Base-by-base conservation (phyloP, 2,113 vertebrate species). In the Scalopus aquaticus region DNA sequence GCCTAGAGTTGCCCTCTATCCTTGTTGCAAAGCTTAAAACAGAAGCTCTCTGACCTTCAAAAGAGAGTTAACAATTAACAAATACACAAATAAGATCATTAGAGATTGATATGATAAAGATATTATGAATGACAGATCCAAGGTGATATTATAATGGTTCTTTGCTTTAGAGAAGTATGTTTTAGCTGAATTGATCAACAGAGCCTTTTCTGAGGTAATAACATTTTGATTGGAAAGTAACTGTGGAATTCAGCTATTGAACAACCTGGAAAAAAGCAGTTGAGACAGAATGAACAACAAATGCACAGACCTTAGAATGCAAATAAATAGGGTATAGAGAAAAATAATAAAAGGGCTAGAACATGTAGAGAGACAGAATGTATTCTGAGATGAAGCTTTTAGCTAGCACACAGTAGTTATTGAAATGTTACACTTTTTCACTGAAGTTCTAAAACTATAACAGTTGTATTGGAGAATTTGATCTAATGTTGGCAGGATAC, bases 391-490 rank as follows among this genome's bases (percentile, higher is more conserved):
- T 51, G 35, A 64, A 87, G n/a, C 15, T 95, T 69, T 78, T 42
- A 37, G 51, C 87, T 15, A 92, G 87, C 44, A 77, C 9, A 77
- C 4, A 65, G 19, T 37, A 78, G 56, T 88, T 74, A 51, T 54
- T 70, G 42, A 76, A 93, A 65, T 83, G 76, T 54, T 88, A 28
- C 12, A 26, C 22, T 92, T 70, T 78, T 54, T 88, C n/a, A 37
- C 19, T 94, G 64, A 91, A 17, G 4, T 90, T 82, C 62, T 88
- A 76, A 96, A 90, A 92, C 28, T 85, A 83, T 86, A 93, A 80
- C 51, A 89, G 42, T 42, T 81, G 12, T 70, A 70, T 39, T 91
- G 74, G 64, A 76, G 20, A 95, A 86, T 86, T 86, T 81, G n/a
- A 89, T 96, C 20, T 76, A 82, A 82, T 62, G 39, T 79, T 78